Percentiles rank a stretch among this genome's conserved stretches.
Evolutionary conservation across 2,797 vertebrate genomes (phyloP).

Genomic region (Lerista edwardsae): DNA sequence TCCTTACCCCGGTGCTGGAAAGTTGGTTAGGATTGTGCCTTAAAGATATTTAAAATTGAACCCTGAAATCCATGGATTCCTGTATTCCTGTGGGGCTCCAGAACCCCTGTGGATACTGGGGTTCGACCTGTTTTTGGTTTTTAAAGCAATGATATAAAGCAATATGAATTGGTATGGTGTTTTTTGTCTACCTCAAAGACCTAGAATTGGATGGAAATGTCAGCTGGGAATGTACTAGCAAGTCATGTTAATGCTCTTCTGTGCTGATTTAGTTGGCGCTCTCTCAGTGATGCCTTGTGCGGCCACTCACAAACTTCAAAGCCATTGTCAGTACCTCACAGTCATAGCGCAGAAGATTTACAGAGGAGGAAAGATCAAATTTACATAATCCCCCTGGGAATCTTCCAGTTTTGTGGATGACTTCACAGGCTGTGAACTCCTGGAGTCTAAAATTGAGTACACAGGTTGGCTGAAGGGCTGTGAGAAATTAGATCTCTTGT

Average conservation of each 20-base stretch:
- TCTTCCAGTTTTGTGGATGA: background rate
- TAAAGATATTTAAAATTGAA: too few relatives aligned
- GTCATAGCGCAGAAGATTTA: background rate
- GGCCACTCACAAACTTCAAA: conserved; percentile 23
- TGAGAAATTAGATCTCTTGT: conserved; percentile 25
- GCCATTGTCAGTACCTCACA: conserved; percentile 12
- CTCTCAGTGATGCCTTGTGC: background rate
- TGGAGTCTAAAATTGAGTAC: conserved; percentile 10
- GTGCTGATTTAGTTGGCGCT: background rate
- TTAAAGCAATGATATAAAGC: background rate
- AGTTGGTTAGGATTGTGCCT: too few relatives aligned
- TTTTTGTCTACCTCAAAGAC: background rate
- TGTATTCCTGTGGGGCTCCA: too few relatives aligned
- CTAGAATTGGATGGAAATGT: background rate
- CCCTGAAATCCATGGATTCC: too few relatives aligned
- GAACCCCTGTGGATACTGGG: too few relatives aligned
- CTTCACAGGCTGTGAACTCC: conserved; percentile 19
- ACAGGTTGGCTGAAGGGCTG: background rate
- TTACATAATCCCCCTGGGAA: conserved; percentile 18
- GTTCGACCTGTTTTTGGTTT: too few relatives aligned
- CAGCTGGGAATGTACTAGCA: background rate
- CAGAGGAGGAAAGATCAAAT: conserved; percentile 12
- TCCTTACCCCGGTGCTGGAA: too few relatives aligned
- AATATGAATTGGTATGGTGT: background rate
- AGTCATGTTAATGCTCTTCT: background rate